A percentile compares a stretch with the other conserved stretches of the same genome.
phyloP scores from a whole-genome alignment of 2,797 vertebrate genomes.

The Coilia nasus region DNA sequence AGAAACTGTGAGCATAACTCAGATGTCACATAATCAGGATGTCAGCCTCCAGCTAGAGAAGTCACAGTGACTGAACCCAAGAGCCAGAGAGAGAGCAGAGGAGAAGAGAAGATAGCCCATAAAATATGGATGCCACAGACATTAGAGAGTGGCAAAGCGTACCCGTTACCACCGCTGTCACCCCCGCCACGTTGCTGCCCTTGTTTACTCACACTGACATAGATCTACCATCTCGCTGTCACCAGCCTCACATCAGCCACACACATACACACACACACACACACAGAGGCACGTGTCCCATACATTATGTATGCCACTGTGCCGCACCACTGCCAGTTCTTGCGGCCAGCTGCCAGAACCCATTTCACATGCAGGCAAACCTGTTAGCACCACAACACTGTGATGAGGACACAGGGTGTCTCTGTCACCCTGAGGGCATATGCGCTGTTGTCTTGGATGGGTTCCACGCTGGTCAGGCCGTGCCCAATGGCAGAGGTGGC shows the following conservation, averaged over 20 bases:
- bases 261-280: not conserved
- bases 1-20: not conserved
- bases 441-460: constrained; percentile 32
- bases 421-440: not conserved
- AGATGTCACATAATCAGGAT: constrained; percentile 25
- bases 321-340: constrained; percentile 47
- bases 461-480: constrained; percentile 56
- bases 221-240: constrained; percentile 63
- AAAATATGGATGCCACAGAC: constrained; percentile 69
- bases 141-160: constrained; percentile 31
- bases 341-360: constrained; percentile 58
- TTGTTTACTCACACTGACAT: constrained; percentile 76
- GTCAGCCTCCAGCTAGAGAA: constrained; percentile 17
- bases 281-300: constrained; percentile 41
- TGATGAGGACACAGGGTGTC: not conserved
- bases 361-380: constrained; percentile 67
- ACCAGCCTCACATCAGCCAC: constrained; percentile 39
- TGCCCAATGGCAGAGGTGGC: constrained; percentile 52
- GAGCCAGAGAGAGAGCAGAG: constrained; percentile 50
- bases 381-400: constrained; percentile 50
- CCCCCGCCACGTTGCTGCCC: constrained; percentile 63
- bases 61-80: not conserved
- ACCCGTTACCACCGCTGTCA: constrained; percentile 63
- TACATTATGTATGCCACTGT: constrained; percentile 65
- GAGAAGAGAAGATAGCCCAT: constrained; percentile 69